phyloP scores from a whole-genome alignment of 2,113 vertebrate genomes.

The Myrmecobius fasciatus region DNA sequence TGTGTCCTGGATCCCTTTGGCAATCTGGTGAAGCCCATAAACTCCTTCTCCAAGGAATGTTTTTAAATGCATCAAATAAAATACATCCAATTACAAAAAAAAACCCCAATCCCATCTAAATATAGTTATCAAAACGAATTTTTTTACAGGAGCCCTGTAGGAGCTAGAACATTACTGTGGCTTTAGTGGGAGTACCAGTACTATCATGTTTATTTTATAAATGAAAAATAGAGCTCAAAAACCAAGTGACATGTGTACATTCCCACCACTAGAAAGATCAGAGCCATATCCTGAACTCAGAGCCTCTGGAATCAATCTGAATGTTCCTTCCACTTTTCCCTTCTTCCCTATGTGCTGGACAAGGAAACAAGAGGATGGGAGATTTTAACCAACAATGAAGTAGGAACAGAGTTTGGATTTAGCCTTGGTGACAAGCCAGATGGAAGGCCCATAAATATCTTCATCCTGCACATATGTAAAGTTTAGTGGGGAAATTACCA shows the following conservation, averaged over 20 bases:
- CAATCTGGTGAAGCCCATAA: background rate
- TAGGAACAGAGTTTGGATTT: background rate
- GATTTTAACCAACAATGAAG: background rate
- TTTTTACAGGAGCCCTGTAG: background rate
- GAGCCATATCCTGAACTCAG: background rate
- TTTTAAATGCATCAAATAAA: background rate
- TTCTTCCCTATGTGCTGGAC: background rate
- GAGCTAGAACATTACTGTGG: background rate
- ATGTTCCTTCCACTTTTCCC: background rate
- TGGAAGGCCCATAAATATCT: background rate
- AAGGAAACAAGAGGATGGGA: background rate
- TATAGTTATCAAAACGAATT: background rate
- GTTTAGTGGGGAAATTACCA: background rate
- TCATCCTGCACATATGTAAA: background rate
- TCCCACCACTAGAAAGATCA: background rate
- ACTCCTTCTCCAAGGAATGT: background rate
- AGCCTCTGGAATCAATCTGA: background rate
- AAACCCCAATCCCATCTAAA: background rate
- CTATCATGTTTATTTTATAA: too few relatives aligned
- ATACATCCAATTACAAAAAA: background rate
- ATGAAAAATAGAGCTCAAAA: background rate
- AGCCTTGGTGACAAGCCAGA: background rate
- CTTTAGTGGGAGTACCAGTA: background rate
- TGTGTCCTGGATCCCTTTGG: background rate
- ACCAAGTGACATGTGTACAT: background rate